phyloP scores from a whole-genome alignment of 2,888 invertebrate genomes.

The Eulithis prunata region DNA sequence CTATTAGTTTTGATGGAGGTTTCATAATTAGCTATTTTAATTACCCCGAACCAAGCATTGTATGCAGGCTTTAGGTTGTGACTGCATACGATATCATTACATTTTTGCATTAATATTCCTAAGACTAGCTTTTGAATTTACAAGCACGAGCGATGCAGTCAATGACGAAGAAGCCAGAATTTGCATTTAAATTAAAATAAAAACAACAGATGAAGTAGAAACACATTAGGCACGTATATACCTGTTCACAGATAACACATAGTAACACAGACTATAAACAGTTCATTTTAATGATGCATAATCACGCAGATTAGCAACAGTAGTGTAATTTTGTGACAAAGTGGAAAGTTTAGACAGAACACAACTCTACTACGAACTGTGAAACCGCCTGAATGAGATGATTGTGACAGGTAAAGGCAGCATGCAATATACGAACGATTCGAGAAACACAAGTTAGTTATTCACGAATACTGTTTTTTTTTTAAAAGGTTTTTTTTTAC shows the following conservation, averaged over 20 bases:
- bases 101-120: conserved; percentile 2
- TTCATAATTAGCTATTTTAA: too few relatives aligned
- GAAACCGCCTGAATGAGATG: not conserved
- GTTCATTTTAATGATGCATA: conserved; percentile 51
- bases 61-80: too few relatives aligned
- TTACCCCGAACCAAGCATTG: too few relatives aligned
- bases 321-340: conserved; percentile 29
- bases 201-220: conserved; percentile 29
- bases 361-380: not conserved
- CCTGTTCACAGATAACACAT: conserved; percentile 40
- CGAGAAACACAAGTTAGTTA: not conserved
- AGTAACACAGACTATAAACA: conserved; percentile 47
- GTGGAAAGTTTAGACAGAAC: not conserved
- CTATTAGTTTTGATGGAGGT: too few relatives aligned
- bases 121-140: conserved; percentile 4
- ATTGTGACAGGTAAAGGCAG: not conserved
- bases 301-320: conserved; percentile 34
- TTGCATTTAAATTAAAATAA: conserved; percentile 21
- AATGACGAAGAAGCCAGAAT: conserved; percentile 7
- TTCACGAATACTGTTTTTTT: too few relatives aligned
- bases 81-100: not conserved
- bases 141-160: conserved; percentile 5
- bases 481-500: too few relatives aligned
- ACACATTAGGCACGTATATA: conserved; percentile 36
- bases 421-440: not conserved